A percentile compares a stretch with the other conserved stretches of the same genome.
Conservation (phyloP, 2,888 invertebrate genomes). For the Crepidodera aurea region DNA sequence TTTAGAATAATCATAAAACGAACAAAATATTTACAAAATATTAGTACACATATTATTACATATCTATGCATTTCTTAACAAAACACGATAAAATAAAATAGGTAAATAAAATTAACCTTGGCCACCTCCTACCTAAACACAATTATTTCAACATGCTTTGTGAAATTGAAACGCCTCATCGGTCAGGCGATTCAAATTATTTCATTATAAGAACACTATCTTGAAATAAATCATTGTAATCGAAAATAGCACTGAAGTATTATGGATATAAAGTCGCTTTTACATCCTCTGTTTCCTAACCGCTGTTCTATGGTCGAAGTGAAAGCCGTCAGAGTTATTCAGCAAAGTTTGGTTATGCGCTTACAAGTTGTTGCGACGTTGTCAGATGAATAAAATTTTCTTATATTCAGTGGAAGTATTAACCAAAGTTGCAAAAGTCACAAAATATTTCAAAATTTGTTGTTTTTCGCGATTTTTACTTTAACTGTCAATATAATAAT, state of each 20-base stretch:
- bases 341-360: neutral
- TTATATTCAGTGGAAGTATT: neutral
- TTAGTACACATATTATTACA: too few species aligned
- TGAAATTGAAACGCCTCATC: neutral
- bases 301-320: neutral
- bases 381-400: neutral
- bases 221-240: neutral
- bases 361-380: neutral
- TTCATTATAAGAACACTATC: neutral
- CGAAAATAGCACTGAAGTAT: neutral
- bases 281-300: neutral
- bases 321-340: neutral
- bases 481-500: neutral
- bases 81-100: too few species aligned
- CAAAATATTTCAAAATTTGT: neutral
- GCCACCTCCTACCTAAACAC: neutral
- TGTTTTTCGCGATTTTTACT: neutral
- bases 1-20: too few species aligned
- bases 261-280: neutral
- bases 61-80: too few species aligned
- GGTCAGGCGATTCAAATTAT: neutral
- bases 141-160: neutral
- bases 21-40: too few species aligned
- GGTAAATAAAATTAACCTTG: neutral
- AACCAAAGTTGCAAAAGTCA: neutral